phyloP scores from a whole-genome alignment of 2,113 vertebrate species.

The Elgaria multicarinata region DNA sequence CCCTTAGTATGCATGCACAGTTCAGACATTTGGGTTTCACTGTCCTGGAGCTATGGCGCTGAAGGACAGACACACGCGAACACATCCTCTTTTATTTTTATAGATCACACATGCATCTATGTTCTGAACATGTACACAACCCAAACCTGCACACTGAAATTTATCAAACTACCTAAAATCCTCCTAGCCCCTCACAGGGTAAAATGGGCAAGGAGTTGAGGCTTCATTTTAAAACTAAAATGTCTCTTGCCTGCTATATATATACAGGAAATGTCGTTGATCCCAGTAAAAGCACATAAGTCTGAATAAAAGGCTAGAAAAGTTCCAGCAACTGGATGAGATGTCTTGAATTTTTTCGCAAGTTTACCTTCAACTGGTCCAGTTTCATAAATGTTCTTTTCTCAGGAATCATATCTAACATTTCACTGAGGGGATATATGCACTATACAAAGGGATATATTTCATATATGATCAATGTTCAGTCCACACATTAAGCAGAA shows the following conservation, averaged over 20 bases:
- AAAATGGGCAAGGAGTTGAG: neutral
- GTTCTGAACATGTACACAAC: no score
- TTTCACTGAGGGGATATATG: neutral
- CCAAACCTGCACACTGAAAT: no score
- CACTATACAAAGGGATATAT: neutral
- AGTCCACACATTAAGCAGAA: slow-evolving; percentile 62
- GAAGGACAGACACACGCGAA: no score
- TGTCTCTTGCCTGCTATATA: neutral
- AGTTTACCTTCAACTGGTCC: neutral
- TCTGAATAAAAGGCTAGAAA: neutral
- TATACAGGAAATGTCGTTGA: neutral
- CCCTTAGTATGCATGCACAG: no score
- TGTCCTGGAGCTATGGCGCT: no score
- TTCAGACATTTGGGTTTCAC: no score
- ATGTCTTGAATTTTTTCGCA: neutral
- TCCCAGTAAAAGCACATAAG: neutral
- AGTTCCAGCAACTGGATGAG: no score
- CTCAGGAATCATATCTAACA: neutral
- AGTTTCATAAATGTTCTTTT: neutral
- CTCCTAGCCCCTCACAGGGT: neutral
- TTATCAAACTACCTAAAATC: no score
- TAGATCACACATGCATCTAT: no score
- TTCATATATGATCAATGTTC: neutral
- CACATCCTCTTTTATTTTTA: no score
- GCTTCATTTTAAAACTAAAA: neutral